These are phyloP conservation scores for Aphelocoma californica DNA, from an alignment of 2,797 vertebrate species.

Conservation along the genomic window DNA sequence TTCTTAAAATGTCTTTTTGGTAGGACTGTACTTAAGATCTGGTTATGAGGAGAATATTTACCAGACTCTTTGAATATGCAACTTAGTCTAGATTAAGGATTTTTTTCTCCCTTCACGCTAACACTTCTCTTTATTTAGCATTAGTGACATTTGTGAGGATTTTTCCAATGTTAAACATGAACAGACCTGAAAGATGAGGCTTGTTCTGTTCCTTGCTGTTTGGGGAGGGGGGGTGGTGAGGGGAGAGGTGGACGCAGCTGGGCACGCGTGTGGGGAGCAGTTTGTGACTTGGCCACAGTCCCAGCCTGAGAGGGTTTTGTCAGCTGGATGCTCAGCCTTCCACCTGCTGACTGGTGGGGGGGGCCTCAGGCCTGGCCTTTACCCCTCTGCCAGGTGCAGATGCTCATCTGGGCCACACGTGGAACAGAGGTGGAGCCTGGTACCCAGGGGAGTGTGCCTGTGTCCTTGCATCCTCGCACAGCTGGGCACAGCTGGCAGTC, in stretches of 20 bases:
- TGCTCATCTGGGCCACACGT: fast-evolving
- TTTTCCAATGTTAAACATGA: constrained; percentile 61
- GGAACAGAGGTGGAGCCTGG: neutral
- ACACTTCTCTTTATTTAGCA: constrained; percentile 69
- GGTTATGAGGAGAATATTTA: constrained; percentile 72
- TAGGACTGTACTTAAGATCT: constrained; percentile 73
- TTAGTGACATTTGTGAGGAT: constrained; percentile 72
- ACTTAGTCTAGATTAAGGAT: constrained; percentile 77
- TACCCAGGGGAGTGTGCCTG: neutral
- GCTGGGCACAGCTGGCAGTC: neutral
- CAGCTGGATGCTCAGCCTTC: neutral
- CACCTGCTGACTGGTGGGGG: neutral
- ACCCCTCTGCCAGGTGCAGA: neutral
- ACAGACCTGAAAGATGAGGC: constrained; percentile 30
- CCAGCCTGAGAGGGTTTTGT: neutral
- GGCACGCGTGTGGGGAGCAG: neutral
- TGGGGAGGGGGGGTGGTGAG: neutral
- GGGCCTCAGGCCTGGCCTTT: neutral
- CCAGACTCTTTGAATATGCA: constrained; percentile 79
- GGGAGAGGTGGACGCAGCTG: neutral
- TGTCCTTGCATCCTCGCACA: neutral
- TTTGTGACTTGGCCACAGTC: neutral
- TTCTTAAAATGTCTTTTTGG: constrained; percentile 67
- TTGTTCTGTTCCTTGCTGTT: constrained; percentile 39
- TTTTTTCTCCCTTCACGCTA: constrained; percentile 73